phyloP scores from a whole-genome alignment of 1,140 invertebrate genomes.

The Mercenaria mercenaria region DNA sequence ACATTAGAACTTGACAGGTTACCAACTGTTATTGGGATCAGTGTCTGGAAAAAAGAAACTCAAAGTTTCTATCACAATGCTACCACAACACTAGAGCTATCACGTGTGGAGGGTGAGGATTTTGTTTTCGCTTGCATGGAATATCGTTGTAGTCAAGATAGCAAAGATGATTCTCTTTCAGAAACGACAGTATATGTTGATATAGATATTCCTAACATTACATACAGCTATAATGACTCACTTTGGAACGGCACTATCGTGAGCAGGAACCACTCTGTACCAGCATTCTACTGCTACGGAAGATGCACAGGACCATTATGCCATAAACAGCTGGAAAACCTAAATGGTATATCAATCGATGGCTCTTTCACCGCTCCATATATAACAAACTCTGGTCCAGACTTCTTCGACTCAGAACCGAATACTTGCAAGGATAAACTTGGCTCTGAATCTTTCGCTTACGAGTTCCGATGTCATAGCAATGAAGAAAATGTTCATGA shows the following conservation, averaged over 20 bases:
- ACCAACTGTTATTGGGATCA: not conserved
- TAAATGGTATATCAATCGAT: slow-evolving; percentile 3
- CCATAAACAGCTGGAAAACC: not conserved
- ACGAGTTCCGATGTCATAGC: slow-evolving; percentile 19
- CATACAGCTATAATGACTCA: not conserved
- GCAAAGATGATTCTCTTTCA: not conserved
- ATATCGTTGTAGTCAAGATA: no score
- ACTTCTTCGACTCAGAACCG: not conserved
- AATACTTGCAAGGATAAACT: not conserved
- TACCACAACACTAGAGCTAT: not conserved
- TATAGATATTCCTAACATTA: slow-evolving; percentile 1
- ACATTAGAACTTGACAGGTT: not conserved
- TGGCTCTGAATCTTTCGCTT: not conserved
- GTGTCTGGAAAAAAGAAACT: not conserved
- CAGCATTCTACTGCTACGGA: not conserved
- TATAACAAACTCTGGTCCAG: not conserved
- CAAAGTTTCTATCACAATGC: not conserved
- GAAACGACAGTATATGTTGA: slow-evolving; percentile 9
- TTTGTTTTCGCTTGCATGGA: slow-evolving; percentile 10
- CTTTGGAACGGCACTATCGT: not conserved
- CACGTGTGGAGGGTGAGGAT: not conserved
- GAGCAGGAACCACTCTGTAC: not conserved
- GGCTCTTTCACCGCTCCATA: slow-evolving; percentile 1
- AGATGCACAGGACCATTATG: slow-evolving; percentile 6
- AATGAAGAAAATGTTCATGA: no score